A percentile compares a stretch with the other conserved stretches of the same genome.
Conservation (phyloP, 2,888 invertebrate species). For the Drosophila austrosaltans region DNA sequence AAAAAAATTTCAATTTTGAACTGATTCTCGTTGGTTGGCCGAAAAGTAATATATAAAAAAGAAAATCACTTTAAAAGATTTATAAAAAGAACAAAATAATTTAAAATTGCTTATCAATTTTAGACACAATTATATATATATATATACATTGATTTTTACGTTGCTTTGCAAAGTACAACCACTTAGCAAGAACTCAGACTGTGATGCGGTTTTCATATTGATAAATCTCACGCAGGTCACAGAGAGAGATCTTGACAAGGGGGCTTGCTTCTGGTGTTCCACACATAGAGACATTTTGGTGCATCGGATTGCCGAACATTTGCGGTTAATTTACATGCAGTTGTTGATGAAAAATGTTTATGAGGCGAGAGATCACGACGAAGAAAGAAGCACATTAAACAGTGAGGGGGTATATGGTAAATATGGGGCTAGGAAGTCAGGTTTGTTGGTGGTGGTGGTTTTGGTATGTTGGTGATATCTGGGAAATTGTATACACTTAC, state of each 20-base stretch:
- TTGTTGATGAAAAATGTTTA: not conserved
- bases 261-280: constrained; percentile 64
- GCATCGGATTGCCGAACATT: not conserved
- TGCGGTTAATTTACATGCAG: constrained; percentile 28
- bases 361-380: not conserved
- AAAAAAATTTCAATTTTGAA: constrained; percentile 77
- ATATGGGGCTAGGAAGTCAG: no score
- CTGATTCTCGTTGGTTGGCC: constrained; percentile 81
- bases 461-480: not conserved
- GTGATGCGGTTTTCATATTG: constrained; percentile 88
- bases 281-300: not conserved
- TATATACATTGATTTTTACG: constrained; percentile 32
- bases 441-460: not conserved
- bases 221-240: constrained; percentile 88
- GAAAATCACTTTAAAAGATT: constrained; percentile 17
- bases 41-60: constrained; percentile 41
- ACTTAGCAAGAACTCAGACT: constrained; percentile 97
- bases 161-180: constrained; percentile 83
- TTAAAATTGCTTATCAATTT: not conserved
- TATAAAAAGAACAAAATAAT: constrained; percentile 23
- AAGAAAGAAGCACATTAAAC: constrained; percentile 4
- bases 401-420: not conserved
- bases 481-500: constrained; percentile 42
- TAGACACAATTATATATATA: constrained; percentile 54
- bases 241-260: constrained; percentile 89